These are phyloP conservation scores for Galago senegalensis DNA, from an alignment of 2,797 vertebrate genomes.

Conservation along the genomic window DNA sequence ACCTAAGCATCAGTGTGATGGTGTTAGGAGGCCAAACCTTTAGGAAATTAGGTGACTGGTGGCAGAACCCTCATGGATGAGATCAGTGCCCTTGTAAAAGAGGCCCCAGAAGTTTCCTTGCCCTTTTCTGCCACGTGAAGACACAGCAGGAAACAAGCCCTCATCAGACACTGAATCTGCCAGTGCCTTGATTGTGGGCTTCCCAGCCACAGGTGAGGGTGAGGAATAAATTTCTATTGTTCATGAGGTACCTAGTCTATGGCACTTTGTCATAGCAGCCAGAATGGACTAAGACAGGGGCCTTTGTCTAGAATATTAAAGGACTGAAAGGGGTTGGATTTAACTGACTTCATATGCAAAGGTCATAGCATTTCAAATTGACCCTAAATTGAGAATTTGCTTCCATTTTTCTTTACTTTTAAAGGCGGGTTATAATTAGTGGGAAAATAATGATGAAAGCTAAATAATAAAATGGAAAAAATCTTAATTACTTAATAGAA, in stretches of 20 bases:
- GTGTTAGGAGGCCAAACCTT: not conserved
- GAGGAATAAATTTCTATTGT: not conserved
- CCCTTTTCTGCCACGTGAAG: not conserved
- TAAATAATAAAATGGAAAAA: conserved; percentile 26
- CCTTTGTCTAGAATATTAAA: not conserved
- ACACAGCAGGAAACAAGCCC: not conserved
- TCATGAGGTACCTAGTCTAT: not conserved
- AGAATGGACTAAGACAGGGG: not conserved
- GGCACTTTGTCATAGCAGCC: not conserved
- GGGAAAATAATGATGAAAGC: conserved; percentile 63
- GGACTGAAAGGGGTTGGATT: not conserved
- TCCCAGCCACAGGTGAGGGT: not conserved
- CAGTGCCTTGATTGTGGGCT: not conserved
- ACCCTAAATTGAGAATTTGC: conserved; percentile 27
- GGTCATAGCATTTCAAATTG: not conserved
- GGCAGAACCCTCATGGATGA: not conserved
- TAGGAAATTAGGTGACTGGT: too few species aligned
- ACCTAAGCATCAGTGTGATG: not conserved
- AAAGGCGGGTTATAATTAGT: conserved; percentile 40
- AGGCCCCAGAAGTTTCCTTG: not conserved
- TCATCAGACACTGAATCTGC: not conserved
- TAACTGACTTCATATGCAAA: not conserved
- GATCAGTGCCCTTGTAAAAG: not conserved
- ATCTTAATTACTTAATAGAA: conserved; percentile 47
- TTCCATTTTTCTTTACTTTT: conserved; percentile 14